Evolutionary conservation across 2,797 vertebrate genomes (phyloP).

Genomic region (Coreius guichenoti): DNA sequence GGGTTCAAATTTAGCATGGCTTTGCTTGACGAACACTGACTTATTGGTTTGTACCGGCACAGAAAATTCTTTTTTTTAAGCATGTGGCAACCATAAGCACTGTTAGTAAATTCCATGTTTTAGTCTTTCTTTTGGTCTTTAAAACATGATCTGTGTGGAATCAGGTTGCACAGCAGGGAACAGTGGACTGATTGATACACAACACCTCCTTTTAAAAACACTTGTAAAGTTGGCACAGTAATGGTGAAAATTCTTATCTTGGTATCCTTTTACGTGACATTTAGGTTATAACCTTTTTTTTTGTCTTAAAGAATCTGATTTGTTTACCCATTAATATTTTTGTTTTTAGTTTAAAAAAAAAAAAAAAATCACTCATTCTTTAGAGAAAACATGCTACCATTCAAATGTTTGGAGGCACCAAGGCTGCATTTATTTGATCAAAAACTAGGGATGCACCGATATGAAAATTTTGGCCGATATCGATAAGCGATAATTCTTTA

Average conservation of each 20-base stretch:
- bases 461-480: no score
- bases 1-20: conserved; percentile 25
- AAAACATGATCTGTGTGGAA: conserved; percentile 14
- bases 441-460: background rate
- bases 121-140: conserved; percentile 26
- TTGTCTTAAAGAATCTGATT: background rate
- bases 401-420: background rate
- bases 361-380: background rate
- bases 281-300: background rate
- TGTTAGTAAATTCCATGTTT: conserved; percentile 17
- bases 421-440: background rate
- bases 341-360: background rate
- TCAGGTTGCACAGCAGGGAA: conserved; percentile 12
- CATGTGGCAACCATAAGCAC: background rate
- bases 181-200: background rate
- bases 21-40: conserved; percentile 27
- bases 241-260: background rate
- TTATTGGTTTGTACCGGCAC: background rate
- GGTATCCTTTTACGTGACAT: background rate
- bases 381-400: background rate
- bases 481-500: no score
- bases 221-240: background rate
- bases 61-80: background rate
- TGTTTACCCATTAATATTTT: background rate
- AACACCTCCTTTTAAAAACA: background rate